Evolutionary conservation across 2,888 invertebrate genomes (phyloP), one percentile per base, ranked within the genome.

Genomic region (Epinotia brunnichana): DNA sequence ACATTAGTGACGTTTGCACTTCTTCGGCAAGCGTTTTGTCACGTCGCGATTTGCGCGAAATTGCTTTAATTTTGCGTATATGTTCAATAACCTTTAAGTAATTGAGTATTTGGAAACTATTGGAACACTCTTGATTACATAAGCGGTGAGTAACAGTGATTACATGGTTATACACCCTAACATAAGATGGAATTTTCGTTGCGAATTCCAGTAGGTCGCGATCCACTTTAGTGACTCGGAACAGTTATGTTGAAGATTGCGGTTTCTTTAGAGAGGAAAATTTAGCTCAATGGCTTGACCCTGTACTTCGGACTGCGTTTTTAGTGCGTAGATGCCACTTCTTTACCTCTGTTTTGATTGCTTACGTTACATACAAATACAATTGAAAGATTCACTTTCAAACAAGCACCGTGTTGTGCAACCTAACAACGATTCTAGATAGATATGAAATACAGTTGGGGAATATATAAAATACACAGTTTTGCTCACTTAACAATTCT

Each of bases 121-220:
- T n/a, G 29, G 19, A 29, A 73, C 21, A 57, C 39, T 63, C 62
- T 53, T 44, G 41, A 69, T 63, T 51, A 21, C 29, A 69, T 68
- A 51, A 69, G 24, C 17, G 73, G 73, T 73, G 63, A 73, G 73
- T 73, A 19, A 7, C 35, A 73, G 21, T 21, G 10, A 15, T 39
- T 24, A 53, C 13, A 19, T 63, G 24, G 3, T 19, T 41, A 57
- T 56, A 53, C 53, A 59, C 24, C 53, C 48, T 35, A 21, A n/a
- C 56, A n/a, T 57, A 63, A 35, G 19, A 24, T 59, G 62, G 61
- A 57, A 53, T 69, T 63, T 69, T 51, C 24, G 41, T 73, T 41
- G 69, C 73, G 35, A 73, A 69, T 73, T 73, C 73, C 63, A 74
- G 71, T 74, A 71, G 74, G 74, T 71, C 71, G 71, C 61, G 74